A percentile compares a stretch with the other conserved stretches of the same genome.
phyloP scores from a whole-genome alignment of 2,888 invertebrate species.

The Rhagonycha lutea region DNA sequence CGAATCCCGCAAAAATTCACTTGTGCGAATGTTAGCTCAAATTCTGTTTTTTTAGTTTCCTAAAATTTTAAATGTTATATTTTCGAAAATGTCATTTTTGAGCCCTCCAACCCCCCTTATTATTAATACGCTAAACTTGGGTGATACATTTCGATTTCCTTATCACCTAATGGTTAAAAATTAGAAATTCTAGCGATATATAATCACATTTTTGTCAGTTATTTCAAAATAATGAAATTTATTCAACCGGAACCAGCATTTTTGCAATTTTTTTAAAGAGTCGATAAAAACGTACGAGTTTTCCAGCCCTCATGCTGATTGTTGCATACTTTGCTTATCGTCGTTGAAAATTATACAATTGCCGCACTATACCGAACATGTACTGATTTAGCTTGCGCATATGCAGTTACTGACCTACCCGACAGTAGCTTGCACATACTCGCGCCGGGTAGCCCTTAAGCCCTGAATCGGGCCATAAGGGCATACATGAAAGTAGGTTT shows the following conservation, averaged over 20 bases:
- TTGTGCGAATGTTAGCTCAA: no score
- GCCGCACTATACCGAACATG: slow-evolving; percentile 37
- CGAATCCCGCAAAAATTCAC: no score
- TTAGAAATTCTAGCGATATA: background rate
- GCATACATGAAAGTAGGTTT: slow-evolving; percentile 45
- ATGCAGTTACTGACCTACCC: slow-evolving; percentile 56
- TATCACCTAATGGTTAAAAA: background rate
- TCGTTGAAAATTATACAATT: slow-evolving; percentile 18
- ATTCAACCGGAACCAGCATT: background rate
- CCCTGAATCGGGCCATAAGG: slow-evolving; percentile 51
- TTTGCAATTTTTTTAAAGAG: background rate
- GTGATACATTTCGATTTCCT: no score
- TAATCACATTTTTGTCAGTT: background rate
- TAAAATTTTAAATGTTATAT: no score
- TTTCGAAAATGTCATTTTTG: no score
- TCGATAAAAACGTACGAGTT: background rate
- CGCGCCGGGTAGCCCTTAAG: slow-evolving; percentile 49
- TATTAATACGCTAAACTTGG: no score
- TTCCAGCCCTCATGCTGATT: slow-evolving; percentile 7
- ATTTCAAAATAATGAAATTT: background rate
- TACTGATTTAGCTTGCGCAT: slow-evolving; percentile 47
- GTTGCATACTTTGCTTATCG: slow-evolving; percentile 8
- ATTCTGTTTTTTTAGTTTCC: no score
- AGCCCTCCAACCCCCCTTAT: no score
- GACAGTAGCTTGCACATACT: slow-evolving; percentile 53